Conservation (phyloP, 2,888 invertebrate genomes). For the Andricus quercusramuli region DNA sequence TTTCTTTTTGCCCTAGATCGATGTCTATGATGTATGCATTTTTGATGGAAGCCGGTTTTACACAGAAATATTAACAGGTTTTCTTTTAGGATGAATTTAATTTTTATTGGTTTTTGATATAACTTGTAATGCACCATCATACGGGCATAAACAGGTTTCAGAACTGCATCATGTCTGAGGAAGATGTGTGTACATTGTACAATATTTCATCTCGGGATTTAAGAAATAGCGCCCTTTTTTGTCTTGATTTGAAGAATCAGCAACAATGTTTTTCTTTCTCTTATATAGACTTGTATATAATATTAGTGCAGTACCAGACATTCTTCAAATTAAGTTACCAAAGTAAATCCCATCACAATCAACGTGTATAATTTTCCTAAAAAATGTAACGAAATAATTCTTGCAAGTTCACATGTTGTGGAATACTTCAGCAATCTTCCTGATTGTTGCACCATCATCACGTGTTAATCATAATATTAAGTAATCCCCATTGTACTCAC, state of each 20-base stretch:
- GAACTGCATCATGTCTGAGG: background rate
- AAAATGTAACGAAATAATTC: background rate
- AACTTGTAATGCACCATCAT: background rate
- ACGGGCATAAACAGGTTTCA: background rate
- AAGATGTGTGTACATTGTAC: constrained; percentile 1
- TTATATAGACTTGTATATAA: no score
- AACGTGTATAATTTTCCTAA: background rate
- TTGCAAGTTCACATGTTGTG: background rate
- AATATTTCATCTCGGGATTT: constrained; percentile 3
- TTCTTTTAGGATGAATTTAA: background rate
- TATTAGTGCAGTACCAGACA: no score
- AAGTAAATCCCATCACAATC: background rate
- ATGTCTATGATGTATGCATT: background rate
- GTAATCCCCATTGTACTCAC: background rate
- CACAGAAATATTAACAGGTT: background rate
- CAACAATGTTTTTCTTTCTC: no score
- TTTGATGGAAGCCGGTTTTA: background rate
- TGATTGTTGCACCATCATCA: background rate
- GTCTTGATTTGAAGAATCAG: background rate
- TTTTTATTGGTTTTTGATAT: background rate
- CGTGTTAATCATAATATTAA: background rate
- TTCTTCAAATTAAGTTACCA: no score
- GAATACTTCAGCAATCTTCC: background rate
- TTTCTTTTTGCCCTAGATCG: background rate
- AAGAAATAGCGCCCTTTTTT: background rate